Evolutionary conservation across 2,797 vertebrate species (phyloP).

Genomic region (Sebastiscus albofasciatus): DNA sequence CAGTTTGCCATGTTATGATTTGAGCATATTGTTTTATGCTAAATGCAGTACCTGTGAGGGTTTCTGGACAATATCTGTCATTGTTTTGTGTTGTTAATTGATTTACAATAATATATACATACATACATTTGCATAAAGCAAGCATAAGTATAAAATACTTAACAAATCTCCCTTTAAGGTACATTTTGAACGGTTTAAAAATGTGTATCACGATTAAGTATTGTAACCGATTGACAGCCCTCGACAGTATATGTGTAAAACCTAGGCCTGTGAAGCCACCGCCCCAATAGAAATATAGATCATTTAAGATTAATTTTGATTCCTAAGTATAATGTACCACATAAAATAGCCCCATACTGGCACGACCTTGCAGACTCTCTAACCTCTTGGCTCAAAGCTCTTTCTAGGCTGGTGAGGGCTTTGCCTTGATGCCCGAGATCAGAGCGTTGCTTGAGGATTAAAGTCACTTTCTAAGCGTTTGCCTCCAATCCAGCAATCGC

Average conservation of each 20-base stretch:
- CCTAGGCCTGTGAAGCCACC: neutral
- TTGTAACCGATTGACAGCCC: no score
- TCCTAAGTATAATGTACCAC: neutral
- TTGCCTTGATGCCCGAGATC: constrained; percentile 35
- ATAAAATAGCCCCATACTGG: neutral
- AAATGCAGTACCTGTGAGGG: no score
- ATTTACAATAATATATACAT: no score
- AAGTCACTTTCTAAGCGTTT: constrained; percentile 52
- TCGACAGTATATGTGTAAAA: neutral
- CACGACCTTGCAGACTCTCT: neutral
- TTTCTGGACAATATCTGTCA: no score
- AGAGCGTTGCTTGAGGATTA: constrained; percentile 57
- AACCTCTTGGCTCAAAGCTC: constrained; percentile 1
- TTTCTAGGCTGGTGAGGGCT: constrained; percentile 22
- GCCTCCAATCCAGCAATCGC: constrained; percentile 43
- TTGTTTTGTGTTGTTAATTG: no score
- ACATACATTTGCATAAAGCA: no score
- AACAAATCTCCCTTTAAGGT: no score
- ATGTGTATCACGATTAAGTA: no score
- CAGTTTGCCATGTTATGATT: no score
- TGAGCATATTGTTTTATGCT: no score
- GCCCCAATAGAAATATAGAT: neutral
- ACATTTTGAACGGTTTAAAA: no score
- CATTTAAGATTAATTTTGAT: neutral
- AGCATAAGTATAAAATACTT: no score